Conservation (phyloP, 2,797 vertebrate genomes). For the Sebastes reedi region DNA sequence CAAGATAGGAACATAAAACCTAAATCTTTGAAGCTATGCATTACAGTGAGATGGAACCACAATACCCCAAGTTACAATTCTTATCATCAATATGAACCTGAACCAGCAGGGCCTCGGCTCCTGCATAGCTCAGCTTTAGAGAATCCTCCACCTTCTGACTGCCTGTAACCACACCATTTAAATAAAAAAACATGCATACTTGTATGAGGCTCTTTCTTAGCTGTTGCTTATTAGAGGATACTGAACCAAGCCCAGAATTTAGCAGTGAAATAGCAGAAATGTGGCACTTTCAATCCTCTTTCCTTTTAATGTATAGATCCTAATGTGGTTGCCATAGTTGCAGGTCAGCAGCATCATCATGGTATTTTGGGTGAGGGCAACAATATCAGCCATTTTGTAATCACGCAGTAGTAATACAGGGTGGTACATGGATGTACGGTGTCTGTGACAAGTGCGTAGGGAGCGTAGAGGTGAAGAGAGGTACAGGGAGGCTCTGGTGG, state of each 20-base stretch:
- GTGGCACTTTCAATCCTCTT: background rate
- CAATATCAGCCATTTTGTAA: background rate
- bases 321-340: background rate
- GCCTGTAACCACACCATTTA: background rate
- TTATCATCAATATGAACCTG: background rate
- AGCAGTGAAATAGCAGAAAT: background rate
- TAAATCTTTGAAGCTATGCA: background rate
- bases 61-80: background rate
- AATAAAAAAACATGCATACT: background rate
- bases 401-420: background rate
- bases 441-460: background rate
- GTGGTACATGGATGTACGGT: background rate
- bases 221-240: background rate
- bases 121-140: rapidly evolving
- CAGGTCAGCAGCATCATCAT: background rate
- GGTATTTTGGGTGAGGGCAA: too few species aligned
- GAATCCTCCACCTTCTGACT: background rate
- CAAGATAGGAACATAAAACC: background rate
- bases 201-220: background rate
- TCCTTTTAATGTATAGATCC: background rate
- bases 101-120: background rate
- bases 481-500: constrained; percentile 48
- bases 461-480: constrained; percentile 49
- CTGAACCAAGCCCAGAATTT: background rate
- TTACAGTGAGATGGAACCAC: background rate